Percentiles rank a stretch among this genome's conserved stretches.
These are phyloP conservation scores for Atethmia centrago DNA, from an alignment of 2,888 invertebrate genomes.

Conservation along the genomic window DNA sequence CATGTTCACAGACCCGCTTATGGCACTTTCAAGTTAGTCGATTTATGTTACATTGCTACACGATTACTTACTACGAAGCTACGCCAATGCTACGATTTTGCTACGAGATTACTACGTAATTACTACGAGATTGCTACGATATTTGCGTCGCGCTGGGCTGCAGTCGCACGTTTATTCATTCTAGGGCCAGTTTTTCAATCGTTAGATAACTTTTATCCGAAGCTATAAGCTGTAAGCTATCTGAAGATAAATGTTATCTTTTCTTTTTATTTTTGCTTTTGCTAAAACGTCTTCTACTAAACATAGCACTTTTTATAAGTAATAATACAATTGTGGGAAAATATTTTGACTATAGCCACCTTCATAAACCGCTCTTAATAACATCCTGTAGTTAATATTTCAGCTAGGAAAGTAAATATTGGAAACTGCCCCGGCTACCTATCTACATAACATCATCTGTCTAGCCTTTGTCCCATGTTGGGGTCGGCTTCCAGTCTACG, in stretches of 20 bases:
- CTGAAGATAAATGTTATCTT: too few species aligned
- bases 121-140: background rate
- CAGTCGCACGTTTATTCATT: background rate
- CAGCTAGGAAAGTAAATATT: background rate
- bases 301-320: too few species aligned
- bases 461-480: too few species aligned
- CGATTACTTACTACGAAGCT: background rate
- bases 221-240: too few species aligned
- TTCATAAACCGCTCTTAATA: background rate
- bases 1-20: background rate
- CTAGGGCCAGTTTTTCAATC: too few species aligned
- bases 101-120: background rate
- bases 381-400: background rate
- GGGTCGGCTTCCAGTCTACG: too few species aligned
- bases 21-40: too few species aligned
- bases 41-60: background rate
- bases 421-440: background rate
- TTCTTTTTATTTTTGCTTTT: too few species aligned
- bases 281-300: too few species aligned
- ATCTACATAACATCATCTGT: too few species aligned
- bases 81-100: background rate
- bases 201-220: too few species aligned
- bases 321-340: background rate
- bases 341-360: background rate
- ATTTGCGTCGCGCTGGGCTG: background rate